Base-by-base conservation (phyloP, 2,888 invertebrate genomes). In the Cataglyphis albicans region DNA sequence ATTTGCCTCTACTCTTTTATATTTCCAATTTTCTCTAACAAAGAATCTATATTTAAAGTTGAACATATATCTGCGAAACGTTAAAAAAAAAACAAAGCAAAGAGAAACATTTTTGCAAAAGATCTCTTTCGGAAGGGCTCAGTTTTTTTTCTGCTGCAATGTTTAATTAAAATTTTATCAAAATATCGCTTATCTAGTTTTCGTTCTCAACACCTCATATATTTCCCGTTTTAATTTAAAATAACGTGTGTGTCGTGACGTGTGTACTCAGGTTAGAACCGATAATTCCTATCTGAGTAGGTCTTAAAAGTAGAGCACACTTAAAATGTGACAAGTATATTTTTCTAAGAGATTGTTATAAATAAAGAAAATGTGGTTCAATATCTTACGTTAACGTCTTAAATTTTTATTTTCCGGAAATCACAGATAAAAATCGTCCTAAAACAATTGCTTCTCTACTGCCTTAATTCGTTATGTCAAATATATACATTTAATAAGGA, bases 271-370 rank as follows among this genome's bases (percentile, higher is more conserved):
- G 59, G 59, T 72, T 25, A 72, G 32, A 32, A 35, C 7, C 72
- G 72, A 72, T 72, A 70, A 72, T 35, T 61, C 59, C 44, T 80
- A 80, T 61, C 78, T 80, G 78, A 80, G 72, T 80, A 80, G 78
- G 78, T 78, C 32, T 80, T 44, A 59, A 35, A 80, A 80, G 59
- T 80, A 32, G 78, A 72, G 44, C 78, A 52, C 52, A 25, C 63
- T 48, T 44, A 25, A 72, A 32, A 35, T 72, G 12, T 70, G 44
- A 70, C 41, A 44, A 68, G 15, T 59, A 29, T 44, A 18, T 12
- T 41, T 59, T 25, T 38, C 18, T 80, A 35, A 12, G 25, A 12
- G 21, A 52, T n/a, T 7, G 21, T 6, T 7, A 35, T 35, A 70
- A 44, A 32, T 29, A 15, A 12, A 59, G 9, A 21, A 59, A 59